Evolutionary conservation across 2,888 invertebrate species (phyloP).

Genomic region (Cryptocephalus moraei): DNA sequence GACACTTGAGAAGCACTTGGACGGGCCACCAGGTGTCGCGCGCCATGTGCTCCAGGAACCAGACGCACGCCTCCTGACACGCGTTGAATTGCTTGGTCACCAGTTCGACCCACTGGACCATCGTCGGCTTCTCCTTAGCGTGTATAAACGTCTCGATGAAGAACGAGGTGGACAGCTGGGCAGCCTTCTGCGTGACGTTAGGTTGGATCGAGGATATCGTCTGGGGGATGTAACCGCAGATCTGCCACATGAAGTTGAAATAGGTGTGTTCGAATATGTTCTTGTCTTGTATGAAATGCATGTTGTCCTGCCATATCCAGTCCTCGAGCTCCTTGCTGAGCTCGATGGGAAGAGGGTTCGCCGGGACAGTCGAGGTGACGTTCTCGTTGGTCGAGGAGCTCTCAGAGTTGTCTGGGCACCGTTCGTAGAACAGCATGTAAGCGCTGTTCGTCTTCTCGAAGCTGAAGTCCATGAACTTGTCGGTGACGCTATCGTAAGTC

Average conservation of each 20-base stretch:
- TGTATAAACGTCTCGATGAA: constrained; percentile 95
- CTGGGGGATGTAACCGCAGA: constrained; percentile 88
- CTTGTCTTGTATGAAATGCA: constrained; percentile 89
- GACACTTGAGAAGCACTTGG: constrained; percentile 84
- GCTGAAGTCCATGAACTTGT: constrained; percentile 95
- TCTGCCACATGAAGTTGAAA: constrained; percentile 94
- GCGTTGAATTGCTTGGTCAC: constrained; percentile 91
- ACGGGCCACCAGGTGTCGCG: constrained; percentile 93
- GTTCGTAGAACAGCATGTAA: constrained; percentile 94
- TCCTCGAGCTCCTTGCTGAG: constrained; percentile 74
- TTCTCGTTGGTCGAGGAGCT: constrained; percentile 26
- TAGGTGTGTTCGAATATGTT: constrained; percentile 95
- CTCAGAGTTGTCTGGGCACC: constrained; percentile 46
- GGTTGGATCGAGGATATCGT: constrained; percentile 68
- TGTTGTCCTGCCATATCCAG: constrained; percentile 97
- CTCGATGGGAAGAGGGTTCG: constrained; percentile 28
- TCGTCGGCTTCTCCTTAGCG: constrained; percentile 94
- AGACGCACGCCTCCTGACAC: constrained; percentile 79
- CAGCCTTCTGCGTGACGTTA: constrained; percentile 75
- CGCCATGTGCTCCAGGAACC: constrained; percentile 90
- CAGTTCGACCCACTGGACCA: constrained; percentile 94
- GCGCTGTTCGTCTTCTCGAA: constrained; percentile 97
- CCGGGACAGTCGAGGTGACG: constrained; percentile 10
- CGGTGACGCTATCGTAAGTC: constrained; percentile 92
- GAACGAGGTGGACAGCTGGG: constrained; percentile 84